Evolutionary conservation across 2,888 invertebrate genomes (phyloP), one percentile per base, ranked within the genome.

Genomic region (Rhorus exstirpatorius): DNA sequence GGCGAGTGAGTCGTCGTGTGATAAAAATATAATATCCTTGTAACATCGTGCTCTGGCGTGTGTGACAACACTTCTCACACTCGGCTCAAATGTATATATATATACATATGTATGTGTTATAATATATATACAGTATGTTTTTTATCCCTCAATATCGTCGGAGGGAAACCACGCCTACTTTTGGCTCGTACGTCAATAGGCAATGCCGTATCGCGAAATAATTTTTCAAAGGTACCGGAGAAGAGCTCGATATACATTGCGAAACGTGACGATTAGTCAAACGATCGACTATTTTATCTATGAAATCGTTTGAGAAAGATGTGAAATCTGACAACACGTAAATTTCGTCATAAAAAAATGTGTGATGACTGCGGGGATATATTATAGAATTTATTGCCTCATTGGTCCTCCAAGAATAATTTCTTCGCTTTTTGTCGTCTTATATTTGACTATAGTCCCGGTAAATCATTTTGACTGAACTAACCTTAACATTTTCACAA

Each of bases 101-200:
- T 41, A 38, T 53, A 31, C 19, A 46, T 71, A 44, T 41, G 24
- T 65, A 51, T 35, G 46, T 35, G 19, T 35, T 51, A n/a, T n/a
- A n/a, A n/a, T n/a, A n/a, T n/a, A 51, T 67, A 31, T 67, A 51
- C 49, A 2, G 26, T 67, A 53, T 38, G 49, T 24, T 71, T 71
- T 71, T 71, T 60, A 49, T 72, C 60, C 72, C 67, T 49, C 70
- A 35, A 70, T 75, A 75, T 70, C 41, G 35, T 26, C 55, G 72
- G 82, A 83, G 84, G 79, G 86, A 91, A 88, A 87, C 93, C 93
- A 93, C 93, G 93, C 93, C 93, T 91, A 93, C 93, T 87, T 67
- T 65, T 61, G 60, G 71, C 78, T 75, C 87, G 89, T 90, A 93
- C 93, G 93, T 93, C 93, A 92, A 93, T 93, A 92, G 91, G 88